Evolutionary conservation across 2,888 invertebrate species (phyloP).

Genomic region (Pseudanteris insignis): DNA sequence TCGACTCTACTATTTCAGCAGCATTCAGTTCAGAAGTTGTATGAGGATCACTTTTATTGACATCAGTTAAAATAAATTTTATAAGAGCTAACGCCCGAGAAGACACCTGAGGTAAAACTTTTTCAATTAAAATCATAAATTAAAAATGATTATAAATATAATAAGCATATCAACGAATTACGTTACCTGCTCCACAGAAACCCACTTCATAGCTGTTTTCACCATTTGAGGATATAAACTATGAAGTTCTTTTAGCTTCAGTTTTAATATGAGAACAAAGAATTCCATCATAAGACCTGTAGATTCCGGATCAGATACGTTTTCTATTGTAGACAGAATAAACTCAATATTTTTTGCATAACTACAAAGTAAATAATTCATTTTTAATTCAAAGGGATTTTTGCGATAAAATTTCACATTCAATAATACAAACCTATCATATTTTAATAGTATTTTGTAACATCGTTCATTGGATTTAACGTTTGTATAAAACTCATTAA

Average conservation of each 20-base stretch:
- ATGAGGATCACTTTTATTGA: slow-evolving; percentile 18
- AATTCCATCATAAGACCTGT: slow-evolving; percentile 68
- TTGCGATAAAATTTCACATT: too few species aligned
- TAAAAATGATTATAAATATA: too few species aligned
- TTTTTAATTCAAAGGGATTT: too few species aligned
- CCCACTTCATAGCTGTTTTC: slow-evolving; percentile 67
- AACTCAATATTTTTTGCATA: slow-evolving; percentile 63
- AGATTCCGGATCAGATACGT: slow-evolving; percentile 66
- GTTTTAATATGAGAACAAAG: slow-evolving; percentile 66
- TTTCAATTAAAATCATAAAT: not conserved
- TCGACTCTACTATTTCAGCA: slow-evolving; percentile 58
- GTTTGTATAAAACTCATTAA: slow-evolving; percentile 70
- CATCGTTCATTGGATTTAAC: slow-evolving; percentile 63
- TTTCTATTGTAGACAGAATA: slow-evolving; percentile 61
- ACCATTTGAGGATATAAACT: slow-evolving; percentile 65
- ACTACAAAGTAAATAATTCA: slow-evolving; percentile 44
- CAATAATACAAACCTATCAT: slow-evolving; percentile 54
- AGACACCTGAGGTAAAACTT: slow-evolving; percentile 54
- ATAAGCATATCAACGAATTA: too few species aligned
- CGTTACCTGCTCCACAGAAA: slow-evolving; percentile 64
- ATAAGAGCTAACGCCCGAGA: slow-evolving; percentile 66
- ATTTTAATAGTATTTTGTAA: slow-evolving; percentile 54
- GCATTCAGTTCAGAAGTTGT: slow-evolving; percentile 1
- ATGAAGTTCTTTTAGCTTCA: slow-evolving; percentile 64
- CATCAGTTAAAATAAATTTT: slow-evolving; percentile 62